Evolutionary conservation across 2,888 invertebrate genomes (phyloP), one percentile per base, ranked within the genome.

Genomic region (Acronicta aceris): DNA sequence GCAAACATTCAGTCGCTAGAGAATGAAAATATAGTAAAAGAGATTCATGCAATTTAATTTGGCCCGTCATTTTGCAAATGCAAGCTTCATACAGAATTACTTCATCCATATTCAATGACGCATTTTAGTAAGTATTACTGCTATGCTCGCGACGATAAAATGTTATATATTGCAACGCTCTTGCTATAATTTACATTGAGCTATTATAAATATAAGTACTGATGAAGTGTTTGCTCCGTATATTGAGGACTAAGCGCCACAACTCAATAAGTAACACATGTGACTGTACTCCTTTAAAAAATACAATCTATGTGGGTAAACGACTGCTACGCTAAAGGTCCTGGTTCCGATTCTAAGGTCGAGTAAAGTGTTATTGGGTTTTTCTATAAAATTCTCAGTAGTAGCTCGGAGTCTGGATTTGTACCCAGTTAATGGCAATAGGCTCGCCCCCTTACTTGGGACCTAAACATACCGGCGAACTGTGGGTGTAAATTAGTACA

Each of bases 41-140:
- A 47, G 54, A 6, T 15, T 41, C 9, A 45, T 17, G 45, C 15
- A 50, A 63, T 53, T 62, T 5, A 55, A 53, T 59, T 42, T 27
- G 6, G 5, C 36, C 15, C 46, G 41, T 55, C 15, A 53, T 46
- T 55, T 36, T 40, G 43, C 6, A 40, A 43, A 48, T 74, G 40
- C 59, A 59, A 50, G 41, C 40, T 41, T 40, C 42, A 6, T 38
- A 38, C 36, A 25, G 25, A 71, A 50, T 30, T 15, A 25, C 33
- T 47, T 63, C 51, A 57, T 63, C n/a, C 54, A 57, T 57, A 74
- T 68, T 63, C 59, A 69, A 54, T 59, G 30, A 40, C 56, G 38
- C 15, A 33, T 61, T 36, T 48, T 42, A 43, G 13, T 51, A 43
- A 17, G 33, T 33, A 48, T 60, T 46, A 45, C 15, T 16, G 40